Percentiles rank a stretch among this genome's conserved stretches.
These are phyloP conservation scores for Tribolium freemani DNA, from an alignment of 2,888 invertebrate genomes.

Conservation along the genomic window DNA sequence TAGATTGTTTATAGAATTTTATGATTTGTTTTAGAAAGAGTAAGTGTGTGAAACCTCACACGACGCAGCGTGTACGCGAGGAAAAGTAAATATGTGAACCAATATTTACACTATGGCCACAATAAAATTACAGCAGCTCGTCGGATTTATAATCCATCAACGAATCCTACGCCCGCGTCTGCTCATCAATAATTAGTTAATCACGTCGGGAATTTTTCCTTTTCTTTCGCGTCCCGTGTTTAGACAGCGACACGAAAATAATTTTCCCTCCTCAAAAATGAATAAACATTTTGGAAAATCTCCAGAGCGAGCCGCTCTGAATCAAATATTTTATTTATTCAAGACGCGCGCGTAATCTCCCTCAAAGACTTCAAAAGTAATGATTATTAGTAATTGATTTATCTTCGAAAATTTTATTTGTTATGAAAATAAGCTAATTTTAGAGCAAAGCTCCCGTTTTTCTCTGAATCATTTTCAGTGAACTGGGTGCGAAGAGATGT, in stretches of 20 bases:
- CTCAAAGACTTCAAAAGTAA: conserved; percentile 46
- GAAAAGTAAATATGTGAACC: conserved; percentile 61
- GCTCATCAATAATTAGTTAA: conserved; percentile 41
- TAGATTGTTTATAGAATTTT: conserved; percentile 65
- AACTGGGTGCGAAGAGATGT: conserved; percentile 65
- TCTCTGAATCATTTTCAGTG: conserved; percentile 62
- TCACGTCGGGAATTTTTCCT: conserved; percentile 12
- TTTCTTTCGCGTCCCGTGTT: neutral
- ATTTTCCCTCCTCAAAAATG: neutral
- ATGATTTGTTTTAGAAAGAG: conserved; percentile 67
- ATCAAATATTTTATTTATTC: conserved; percentile 39
- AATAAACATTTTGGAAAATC: conserved; percentile 12
- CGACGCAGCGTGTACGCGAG: conserved; percentile 60
- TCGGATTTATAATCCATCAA: conserved; percentile 53
- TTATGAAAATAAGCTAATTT: conserved; percentile 62
- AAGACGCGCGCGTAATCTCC: conserved; percentile 37
- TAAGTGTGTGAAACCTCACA: conserved; percentile 68
- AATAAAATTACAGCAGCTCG: conserved; percentile 58
- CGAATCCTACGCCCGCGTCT: conserved; percentile 41
- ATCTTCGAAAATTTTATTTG: conserved; percentile 59
- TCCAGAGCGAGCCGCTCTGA: conserved; percentile 28
- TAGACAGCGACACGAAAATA: neutral
- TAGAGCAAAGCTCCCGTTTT: conserved; percentile 61
- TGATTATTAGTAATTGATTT: conserved; percentile 57
- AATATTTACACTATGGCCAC: conserved; percentile 60